A percentile compares a stretch with the other conserved stretches of the same genome.
Conservation (phyloP, 2,888 invertebrate genomes). For the Idaea aversata region DNA sequence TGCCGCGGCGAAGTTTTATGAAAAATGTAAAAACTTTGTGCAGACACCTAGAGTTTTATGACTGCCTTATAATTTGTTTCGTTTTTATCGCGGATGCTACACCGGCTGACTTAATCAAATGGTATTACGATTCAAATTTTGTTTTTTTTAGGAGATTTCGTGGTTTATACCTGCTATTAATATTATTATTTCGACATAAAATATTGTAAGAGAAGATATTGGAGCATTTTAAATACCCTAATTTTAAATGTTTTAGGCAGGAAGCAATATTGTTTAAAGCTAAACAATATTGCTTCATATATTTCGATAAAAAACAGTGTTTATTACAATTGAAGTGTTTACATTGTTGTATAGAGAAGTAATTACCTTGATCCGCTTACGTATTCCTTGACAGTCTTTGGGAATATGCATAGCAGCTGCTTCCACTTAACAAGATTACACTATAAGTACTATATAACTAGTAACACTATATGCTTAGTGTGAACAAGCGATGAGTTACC, state of each 20-base stretch:
- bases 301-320: neutral
- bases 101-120: constrained; percentile 53
- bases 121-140: constrained; percentile 43
- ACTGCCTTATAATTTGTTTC: constrained; percentile 76
- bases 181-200: neutral
- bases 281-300: too few relatives aligned
- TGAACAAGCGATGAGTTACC: neutral
- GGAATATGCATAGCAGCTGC: neutral
- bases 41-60: constrained; percentile 77
- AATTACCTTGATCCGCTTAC: neutral
- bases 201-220: too few relatives aligned
- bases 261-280: too few relatives aligned
- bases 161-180: neutral
- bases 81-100: constrained; percentile 64
- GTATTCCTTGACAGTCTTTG: neutral
- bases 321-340: neutral
- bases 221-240: too few relatives aligned
- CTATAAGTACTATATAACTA: neutral
- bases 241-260: too few relatives aligned
- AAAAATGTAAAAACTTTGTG: constrained; percentile 77
- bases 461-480: neutral
- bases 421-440: neutral
- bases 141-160: constrained; percentile 7
- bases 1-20: constrained; percentile 71
- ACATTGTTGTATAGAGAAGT: neutral